A percentile compares a stretch with the other conserved stretches of the same genome.
Evolutionary conservation across 2,888 invertebrate species (phyloP).

Genomic region (Stegophylla sp.): DNA sequence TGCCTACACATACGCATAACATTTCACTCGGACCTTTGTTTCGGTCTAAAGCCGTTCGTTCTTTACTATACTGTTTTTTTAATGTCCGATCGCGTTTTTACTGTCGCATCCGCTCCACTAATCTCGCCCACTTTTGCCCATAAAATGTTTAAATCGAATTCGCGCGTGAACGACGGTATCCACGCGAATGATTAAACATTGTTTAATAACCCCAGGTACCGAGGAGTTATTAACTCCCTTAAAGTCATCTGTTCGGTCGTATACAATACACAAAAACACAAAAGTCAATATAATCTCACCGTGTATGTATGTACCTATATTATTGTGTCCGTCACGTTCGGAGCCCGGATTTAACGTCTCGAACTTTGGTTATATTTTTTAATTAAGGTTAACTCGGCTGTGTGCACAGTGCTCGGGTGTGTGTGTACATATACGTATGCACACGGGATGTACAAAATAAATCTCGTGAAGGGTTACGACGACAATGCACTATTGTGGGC

Average conservation of each 20-base stretch:
- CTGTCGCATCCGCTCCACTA: too few species aligned
- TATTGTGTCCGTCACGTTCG: background rate
- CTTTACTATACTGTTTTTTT: background rate
- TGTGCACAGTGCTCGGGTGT: background rate
- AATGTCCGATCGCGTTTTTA: background rate
- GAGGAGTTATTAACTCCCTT: background rate
- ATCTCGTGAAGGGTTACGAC: background rate
- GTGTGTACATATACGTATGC: background rate
- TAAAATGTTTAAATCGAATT: background rate
- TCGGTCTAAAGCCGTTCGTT: background rate
- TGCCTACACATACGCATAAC: background rate
- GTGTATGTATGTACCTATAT: too few species aligned
- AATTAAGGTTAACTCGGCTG: slow-evolving; percentile 21
- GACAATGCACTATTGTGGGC: slow-evolving; percentile 50
- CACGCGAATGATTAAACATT: background rate
- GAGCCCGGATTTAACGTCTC: background rate
- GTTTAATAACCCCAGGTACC: background rate
- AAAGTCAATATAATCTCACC: background rate
- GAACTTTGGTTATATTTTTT: slow-evolving; percentile 24
- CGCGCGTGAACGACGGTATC: background rate
- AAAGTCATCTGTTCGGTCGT: background rate
- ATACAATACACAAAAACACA: background rate
- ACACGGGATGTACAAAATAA: background rate
- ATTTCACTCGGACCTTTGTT: background rate
- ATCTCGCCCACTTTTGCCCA: background rate